Base-by-base conservation (phyloP, 2,888 invertebrate species). In the Tetragonisca angustula region DNA sequence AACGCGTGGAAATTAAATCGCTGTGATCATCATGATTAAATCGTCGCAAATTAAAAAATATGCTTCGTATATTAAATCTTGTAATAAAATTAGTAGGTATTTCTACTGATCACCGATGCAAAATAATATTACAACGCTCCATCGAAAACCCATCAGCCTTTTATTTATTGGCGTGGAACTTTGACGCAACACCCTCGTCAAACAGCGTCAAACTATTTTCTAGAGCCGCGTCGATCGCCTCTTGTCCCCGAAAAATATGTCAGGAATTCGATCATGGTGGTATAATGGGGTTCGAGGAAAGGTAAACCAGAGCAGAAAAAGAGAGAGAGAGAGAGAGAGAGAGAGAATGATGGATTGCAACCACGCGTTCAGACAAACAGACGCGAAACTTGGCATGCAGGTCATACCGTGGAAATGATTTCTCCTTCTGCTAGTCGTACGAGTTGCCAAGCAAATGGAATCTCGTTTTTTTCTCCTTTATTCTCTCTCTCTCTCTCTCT, bases 391-490 rank as follows among this genome's bases (percentile, higher is more conserved):
- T 89, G 86, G 84, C 84, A 81, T 80, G 56, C 76, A 79, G 77
- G 70, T 80, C 56, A 54, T 70, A 59, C 52, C 36, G 61, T 67
- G 74, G 73, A 65, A 84, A 84, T 81, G 78, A 85, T 84, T 81
- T 77, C 84, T 64, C 69, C 65, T 67, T 81, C 79, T 79, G 54
- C 72, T 61, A 59, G 59, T 71, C 65, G 74, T 80, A 76, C 81
- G 52, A 79, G 84, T 79, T 89, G 85, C 83, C 87, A 81, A 84
- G 73, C 69, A 83, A 88, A 83, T 81, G 77, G 73, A 84, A 81
- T 79, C 64, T 15, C 32, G 21, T 65, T 21, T 49, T 49, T 67
- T n/a, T 67, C 15, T 27, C 9, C 17, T 68, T 50, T 2, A 2
- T 24, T 24, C 49, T 49, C 19, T 4, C 59, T 43, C 1, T 9